Percentiles rank a stretch among this genome's conserved stretches.
Conservation (phyloP, 2,113 vertebrate genomes). For the Thunnus maccoyii region DNA sequence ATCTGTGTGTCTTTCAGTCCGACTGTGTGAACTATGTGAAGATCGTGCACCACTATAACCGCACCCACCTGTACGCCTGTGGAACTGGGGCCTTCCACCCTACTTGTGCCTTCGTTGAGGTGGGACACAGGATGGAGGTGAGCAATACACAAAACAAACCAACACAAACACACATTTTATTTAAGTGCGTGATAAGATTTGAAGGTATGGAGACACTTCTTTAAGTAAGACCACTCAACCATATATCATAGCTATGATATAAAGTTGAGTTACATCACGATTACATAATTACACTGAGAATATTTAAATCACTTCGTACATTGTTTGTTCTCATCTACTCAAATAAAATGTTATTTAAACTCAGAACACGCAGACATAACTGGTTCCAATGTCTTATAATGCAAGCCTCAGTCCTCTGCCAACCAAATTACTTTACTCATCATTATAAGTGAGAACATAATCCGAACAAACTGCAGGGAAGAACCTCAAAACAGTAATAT, state of each 20-base stretch:
- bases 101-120: slow-evolving; percentile 91
- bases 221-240: background rate
- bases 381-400: background rate
- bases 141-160: slow-evolving; percentile 45
- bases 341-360: background rate
- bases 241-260: too few species aligned
- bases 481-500: background rate
- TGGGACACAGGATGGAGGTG: slow-evolving; percentile 92
- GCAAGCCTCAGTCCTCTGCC: background rate
- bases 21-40: slow-evolving; percentile 99
- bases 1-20: slow-evolving; percentile 80
- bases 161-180: background rate
- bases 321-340: background rate
- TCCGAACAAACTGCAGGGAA: background rate
- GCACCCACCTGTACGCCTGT: slow-evolving; percentile 93
- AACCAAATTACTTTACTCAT: background rate
- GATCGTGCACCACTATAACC: slow-evolving; percentile 93
- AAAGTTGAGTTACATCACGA: too few species aligned
- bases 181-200: background rate
- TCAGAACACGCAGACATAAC: background rate
- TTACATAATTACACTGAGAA: too few species aligned
- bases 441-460: slow-evolving; percentile 12
- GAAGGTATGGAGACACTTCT: background rate
- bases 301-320: too few species aligned
- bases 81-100: slow-evolving; percentile 98